Evolutionary conservation across 1,140 invertebrate genomes (phyloP), one percentile per base, ranked within the genome.

Genomic region (Heliconius congener): DNA sequence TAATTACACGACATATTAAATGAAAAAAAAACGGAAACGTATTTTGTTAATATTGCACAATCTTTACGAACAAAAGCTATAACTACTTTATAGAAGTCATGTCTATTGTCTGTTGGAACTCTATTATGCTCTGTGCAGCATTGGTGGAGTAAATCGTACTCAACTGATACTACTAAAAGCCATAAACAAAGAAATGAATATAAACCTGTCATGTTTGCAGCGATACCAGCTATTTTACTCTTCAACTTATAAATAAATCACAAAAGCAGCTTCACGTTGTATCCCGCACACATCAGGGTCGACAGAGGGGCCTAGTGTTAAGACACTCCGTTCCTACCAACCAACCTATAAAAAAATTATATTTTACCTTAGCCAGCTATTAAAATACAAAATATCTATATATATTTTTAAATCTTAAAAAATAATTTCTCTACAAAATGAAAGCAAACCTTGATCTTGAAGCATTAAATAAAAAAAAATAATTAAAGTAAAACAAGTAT

Each of bases 401-500:
- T 11, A 6, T n/a, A n/a, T 57, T 57, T 57, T 57, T n/a, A 57
- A n/a, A 57, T n/a, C 2, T 11, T 9, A 1, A 11, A 8, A 18
- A 16, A 13, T 16, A 60, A 27, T 4, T 9, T 11, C 57, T 27
- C 2, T 66, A 3, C 8, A 27, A 30, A 66, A 27, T 30, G 2
- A 30, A 66, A 66, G 13, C 27, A 27, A 66, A 66, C 11, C 9
- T 30, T 66, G 3, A 66, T 27, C 11, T 66, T 27, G 34, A 37
- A 66, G 60, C 60, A 16, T 66, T 13, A 66, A 66, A 16, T 30
- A 13, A 66, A 66, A 1, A n/a, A n/a, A n/a, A n/a, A n/a, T n/a
- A 80, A 52, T 70, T 74, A 9, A 80, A 50, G 23, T 37, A 76
- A 80, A 76, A 72, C 13, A 76, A 72, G 72, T 46, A 74, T 74